phyloP scores from a whole-genome alignment of 2,797 vertebrate species.

The Chaunax sp. region DNA sequence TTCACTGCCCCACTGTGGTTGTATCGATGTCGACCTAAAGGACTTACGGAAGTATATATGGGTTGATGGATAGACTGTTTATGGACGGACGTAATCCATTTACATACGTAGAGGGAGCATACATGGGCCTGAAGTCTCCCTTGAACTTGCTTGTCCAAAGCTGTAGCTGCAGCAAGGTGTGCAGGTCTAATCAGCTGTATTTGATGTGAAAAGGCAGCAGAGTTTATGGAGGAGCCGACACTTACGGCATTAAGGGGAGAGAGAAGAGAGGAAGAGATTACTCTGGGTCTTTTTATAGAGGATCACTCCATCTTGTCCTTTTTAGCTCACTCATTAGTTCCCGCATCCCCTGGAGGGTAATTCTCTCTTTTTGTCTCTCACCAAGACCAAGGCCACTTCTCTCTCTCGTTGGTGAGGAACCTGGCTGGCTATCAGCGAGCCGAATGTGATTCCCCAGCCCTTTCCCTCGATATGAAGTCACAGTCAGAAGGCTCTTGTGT shows the following conservation, averaged over 20 bases:
- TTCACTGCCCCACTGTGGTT: too few species aligned
- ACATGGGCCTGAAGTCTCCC: too few species aligned
- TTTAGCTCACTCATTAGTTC: conserved; percentile 81
- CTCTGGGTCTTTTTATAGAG: conserved; percentile 77
- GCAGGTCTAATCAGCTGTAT: conserved; percentile 69
- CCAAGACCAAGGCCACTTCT: conserved; percentile 51
- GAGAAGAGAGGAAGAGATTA: conserved; percentile 70
- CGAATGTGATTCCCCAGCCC: conserved; percentile 52
- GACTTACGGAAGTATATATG: too few species aligned
- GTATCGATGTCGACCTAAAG: too few species aligned
- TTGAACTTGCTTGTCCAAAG: conserved; percentile 66
- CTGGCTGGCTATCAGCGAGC: conserved; percentile 47
- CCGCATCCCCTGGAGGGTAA: conserved; percentile 51
- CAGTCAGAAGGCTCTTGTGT: conserved; percentile 34
- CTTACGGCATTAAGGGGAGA: conserved; percentile 71
- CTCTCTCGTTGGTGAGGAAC: conserved; percentile 48
- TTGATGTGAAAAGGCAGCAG: conserved; percentile 66
- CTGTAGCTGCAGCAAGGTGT: conserved; percentile 63
- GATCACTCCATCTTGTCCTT: conserved; percentile 80
- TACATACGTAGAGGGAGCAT: too few species aligned
- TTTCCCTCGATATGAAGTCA: conserved; percentile 29
- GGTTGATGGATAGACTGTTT: too few species aligned
- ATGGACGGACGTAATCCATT: too few species aligned
- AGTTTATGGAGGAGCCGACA: conserved; percentile 66
- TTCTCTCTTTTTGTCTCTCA: conserved; percentile 59